Evolutionary conservation across 2,797 vertebrate genomes (phyloP).

Genomic region (Gymnoscopelus braueri): DNA sequence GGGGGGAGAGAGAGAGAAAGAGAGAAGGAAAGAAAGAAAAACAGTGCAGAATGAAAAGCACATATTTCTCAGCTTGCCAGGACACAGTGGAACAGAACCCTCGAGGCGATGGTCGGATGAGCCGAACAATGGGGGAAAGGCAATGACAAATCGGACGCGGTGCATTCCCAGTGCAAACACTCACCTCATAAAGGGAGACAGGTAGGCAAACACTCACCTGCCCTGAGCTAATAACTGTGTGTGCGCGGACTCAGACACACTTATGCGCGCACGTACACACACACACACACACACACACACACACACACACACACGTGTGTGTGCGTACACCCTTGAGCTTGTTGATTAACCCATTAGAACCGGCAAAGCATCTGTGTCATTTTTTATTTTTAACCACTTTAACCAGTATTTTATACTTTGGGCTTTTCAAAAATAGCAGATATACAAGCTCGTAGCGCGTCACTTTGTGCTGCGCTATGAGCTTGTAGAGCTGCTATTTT

Average conservation of each 20-base stretch:
- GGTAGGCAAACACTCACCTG: constrained; percentile 79
- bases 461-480: too few relatives aligned
- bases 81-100: constrained; percentile 51
- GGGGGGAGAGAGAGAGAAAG: constrained; percentile 20
- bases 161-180: constrained; percentile 76
- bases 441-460: too few relatives aligned
- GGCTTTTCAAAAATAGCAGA: too few relatives aligned
- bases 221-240: constrained; percentile 70
- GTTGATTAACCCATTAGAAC: too few relatives aligned
- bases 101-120: constrained; percentile 65
- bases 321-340: constrained; percentile 36
- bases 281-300: constrained; percentile 38
- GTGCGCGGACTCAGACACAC: constrained; percentile 45
- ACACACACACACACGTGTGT: constrained; percentile 16
- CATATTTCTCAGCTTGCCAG: constrained; percentile 63
- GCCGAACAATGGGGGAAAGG: constrained; percentile 59
- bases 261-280: constrained; percentile 22
- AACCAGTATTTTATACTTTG: too few relatives aligned
- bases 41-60: constrained; percentile 32
- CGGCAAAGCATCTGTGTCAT: too few relatives aligned
- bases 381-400: too few relatives aligned
- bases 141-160: constrained; percentile 75
- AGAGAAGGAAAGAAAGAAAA: constrained; percentile 5
- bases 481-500: too few relatives aligned
- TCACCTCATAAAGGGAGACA: constrained; percentile 70